Conservation (phyloP, 1,140 invertebrate genomes). For the Parasteatoda tepidariorum region DNA sequence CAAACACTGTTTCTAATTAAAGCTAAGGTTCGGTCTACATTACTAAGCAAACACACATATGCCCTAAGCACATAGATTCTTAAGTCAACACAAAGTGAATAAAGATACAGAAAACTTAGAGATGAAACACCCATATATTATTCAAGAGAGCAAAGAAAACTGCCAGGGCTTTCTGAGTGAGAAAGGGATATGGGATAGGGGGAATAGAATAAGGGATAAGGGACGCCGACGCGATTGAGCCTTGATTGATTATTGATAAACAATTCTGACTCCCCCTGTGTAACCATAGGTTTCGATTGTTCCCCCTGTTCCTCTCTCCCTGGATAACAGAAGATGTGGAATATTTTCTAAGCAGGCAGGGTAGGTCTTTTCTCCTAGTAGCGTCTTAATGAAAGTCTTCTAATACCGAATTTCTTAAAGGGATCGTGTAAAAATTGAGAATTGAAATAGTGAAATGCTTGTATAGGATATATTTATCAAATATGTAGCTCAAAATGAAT, state of each 20-base stretch:
- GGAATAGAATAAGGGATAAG: neutral
- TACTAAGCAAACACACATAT: slow-evolving; percentile 22
- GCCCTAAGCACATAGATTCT: slow-evolving; percentile 13
- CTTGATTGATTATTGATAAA: slow-evolving; percentile 60
- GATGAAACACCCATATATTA: slow-evolving; percentile 43
- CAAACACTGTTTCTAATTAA: slow-evolving; percentile 51
- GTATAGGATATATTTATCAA: neutral
- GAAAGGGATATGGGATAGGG: neutral
- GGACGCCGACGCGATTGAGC: slow-evolving; percentile 30
- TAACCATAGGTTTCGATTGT: neutral
- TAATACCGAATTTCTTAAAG: slow-evolving; percentile 25
- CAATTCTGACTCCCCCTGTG: slow-evolving; percentile 21
- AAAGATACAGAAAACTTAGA: slow-evolving; percentile 51
- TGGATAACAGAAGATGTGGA: slow-evolving; percentile 2
- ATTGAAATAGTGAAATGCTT: too few species aligned
- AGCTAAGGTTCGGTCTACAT: slow-evolving; percentile 11
- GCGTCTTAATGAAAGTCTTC: slow-evolving; percentile 57
- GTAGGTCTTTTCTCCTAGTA: slow-evolving; percentile 13
- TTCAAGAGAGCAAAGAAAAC: slow-evolving; percentile 40
- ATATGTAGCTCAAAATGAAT: neutral
- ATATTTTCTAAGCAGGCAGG: slow-evolving; percentile 17
- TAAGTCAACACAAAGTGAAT: slow-evolving; percentile 36
- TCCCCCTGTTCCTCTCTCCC: neutral
- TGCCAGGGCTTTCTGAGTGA: neutral
- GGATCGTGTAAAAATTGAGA: slow-evolving; percentile 1